A percentile compares a stretch with the other conserved stretches of the same genome.
phyloP scores from a whole-genome alignment of 2,888 invertebrate species.

The Strigamia maritima region DNA sequence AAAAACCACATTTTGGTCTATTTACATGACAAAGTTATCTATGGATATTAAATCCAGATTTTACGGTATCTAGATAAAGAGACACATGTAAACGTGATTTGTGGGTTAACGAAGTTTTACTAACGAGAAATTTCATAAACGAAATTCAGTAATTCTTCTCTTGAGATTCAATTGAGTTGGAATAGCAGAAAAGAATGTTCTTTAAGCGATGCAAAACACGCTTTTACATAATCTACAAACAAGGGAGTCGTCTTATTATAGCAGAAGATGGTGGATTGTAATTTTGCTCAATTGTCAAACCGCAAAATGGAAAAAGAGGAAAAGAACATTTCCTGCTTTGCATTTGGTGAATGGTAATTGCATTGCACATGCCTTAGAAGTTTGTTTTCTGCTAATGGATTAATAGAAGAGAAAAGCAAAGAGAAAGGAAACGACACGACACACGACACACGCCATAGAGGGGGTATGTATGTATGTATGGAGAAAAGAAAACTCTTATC shows the following conservation, averaged over 20 bases:
- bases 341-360: neutral
- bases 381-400: neutral
- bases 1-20: no score
- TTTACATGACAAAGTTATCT: no score
- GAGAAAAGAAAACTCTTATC: neutral
- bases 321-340: neutral
- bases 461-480: no score
- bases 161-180: neutral
- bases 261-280: neutral
- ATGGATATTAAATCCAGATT: no score
- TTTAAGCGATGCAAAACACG: neutral
- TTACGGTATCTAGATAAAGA: no score
- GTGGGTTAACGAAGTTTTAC: no score
- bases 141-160: neutral
- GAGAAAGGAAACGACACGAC: neutral
- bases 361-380: neutral
- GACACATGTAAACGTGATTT: no score
- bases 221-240: neutral
- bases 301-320: neutral
- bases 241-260: neutral
- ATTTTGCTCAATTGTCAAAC: neutral
- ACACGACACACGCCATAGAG: no score
- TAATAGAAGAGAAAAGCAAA: neutral
- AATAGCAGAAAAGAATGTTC: neutral
- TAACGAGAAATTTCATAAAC: neutral